A percentile compares a stretch with the other conserved stretches of the same genome.
Conservation (phyloP, 2,797 vertebrate species). For the Phataginus tricuspis region DNA sequence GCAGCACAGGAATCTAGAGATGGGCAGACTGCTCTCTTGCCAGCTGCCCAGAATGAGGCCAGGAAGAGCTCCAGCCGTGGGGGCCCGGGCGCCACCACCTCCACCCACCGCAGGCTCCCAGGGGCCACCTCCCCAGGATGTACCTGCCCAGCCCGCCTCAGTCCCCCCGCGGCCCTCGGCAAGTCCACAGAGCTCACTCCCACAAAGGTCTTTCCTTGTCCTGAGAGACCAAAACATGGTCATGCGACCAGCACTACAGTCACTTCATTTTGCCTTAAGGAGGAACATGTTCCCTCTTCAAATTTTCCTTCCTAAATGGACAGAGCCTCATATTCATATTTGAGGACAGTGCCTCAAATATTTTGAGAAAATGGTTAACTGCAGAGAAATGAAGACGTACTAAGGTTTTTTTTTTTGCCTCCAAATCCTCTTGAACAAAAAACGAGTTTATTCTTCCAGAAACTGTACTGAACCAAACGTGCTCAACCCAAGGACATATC, state of each 20-base stretch:
- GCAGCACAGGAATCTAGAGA: conserved; percentile 22
- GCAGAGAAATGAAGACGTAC: background rate
- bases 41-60: background rate
- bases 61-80: background rate
- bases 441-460: background rate
- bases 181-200: no score
- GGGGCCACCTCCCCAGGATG: background rate
- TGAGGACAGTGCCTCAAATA: background rate
- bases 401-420: background rate
- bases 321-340: background rate
- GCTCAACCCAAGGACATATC: background rate
- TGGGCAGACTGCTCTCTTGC: background rate
- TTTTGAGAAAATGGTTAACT: background rate
- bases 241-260: fast-evolving
- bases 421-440: background rate
- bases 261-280: background rate
- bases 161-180: no score
- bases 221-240: no score
- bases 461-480: background rate
- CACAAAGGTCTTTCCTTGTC: background rate
- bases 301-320: background rate
- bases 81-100: no score
- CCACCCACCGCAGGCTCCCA: background rate
- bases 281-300: background rate
- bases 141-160: no score